phyloP scores from a whole-genome alignment of 2,113 vertebrate genomes.

The Gasterosteus aculeatus region DNA sequence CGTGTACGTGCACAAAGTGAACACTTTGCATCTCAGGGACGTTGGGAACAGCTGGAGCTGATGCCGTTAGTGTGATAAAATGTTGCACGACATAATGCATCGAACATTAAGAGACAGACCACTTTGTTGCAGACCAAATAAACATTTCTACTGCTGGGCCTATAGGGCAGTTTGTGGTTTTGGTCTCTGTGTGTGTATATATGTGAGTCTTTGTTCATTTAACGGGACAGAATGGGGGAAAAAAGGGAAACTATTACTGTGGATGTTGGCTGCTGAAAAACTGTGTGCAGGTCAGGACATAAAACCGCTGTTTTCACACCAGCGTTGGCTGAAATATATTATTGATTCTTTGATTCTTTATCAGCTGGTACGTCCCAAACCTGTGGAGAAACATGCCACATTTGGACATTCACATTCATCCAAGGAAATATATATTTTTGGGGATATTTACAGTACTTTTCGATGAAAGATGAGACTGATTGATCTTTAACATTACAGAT shows the following conservation, averaged over 20 bases:
- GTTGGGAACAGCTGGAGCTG: constrained; percentile 37
- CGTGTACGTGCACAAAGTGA: neutral
- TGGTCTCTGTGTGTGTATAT: constrained; percentile 23
- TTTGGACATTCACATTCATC: constrained; percentile 33
- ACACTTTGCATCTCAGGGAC: constrained; percentile 15
- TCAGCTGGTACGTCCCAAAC: constrained; percentile 47
- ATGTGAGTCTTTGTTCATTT: constrained; percentile 33
- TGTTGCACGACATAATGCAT: constrained; percentile 51
- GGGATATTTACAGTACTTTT: constrained; percentile 44
- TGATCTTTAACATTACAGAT: constrained; percentile 19
- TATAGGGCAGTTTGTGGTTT: constrained; percentile 49
- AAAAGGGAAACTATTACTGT: constrained; percentile 15
- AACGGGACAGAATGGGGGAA: constrained; percentile 5
- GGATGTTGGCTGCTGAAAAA: constrained; percentile 39
- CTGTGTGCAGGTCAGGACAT: constrained; percentile 50
- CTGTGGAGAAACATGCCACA: constrained; percentile 22
- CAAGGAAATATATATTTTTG: constrained; percentile 43
- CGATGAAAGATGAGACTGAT: constrained; percentile 46
- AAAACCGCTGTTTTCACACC: constrained; percentile 69
- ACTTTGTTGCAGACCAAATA: constrained; percentile 57
- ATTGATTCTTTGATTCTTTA: constrained; percentile 53
- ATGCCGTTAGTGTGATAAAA: constrained; percentile 55
- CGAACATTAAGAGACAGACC: constrained; percentile 55
- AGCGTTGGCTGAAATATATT: constrained; percentile 16
- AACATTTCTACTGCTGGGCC: constrained; percentile 55